Evolutionary conservation across 2,888 invertebrate genomes (phyloP).

Genomic region (Drosophila leonis): DNA sequence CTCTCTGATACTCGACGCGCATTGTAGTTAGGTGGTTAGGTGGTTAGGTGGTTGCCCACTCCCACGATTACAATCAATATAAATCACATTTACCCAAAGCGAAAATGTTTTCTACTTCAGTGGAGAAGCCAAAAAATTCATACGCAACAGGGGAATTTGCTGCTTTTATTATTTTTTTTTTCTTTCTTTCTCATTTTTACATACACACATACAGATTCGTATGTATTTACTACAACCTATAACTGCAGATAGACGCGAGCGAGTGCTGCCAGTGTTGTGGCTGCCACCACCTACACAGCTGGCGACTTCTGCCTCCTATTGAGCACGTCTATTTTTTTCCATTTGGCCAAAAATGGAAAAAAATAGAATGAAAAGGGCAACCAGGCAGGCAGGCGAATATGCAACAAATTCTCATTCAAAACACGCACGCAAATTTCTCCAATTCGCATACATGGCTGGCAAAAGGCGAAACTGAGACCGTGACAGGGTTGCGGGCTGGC

Average conservation of each 20-base stretch:
- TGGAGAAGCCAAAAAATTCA: slow-evolving; percentile 78
- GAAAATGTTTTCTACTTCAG: slow-evolving; percentile 81
- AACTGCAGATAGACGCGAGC: slow-evolving; percentile 43
- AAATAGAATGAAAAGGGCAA: slow-evolving; percentile 43
- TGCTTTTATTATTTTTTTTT: slow-evolving; percentile 11
- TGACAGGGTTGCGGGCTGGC: slow-evolving; percentile 3
- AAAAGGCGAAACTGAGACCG: slow-evolving; percentile 51
- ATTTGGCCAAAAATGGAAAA: slow-evolving; percentile 56
- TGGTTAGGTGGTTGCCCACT: slow-evolving; percentile 64
- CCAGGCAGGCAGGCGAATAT: slow-evolving; percentile 71
- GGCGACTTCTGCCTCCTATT: slow-evolving; percentile 41
- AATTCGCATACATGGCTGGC: slow-evolving; percentile 71
- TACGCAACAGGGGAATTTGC: slow-evolving; percentile 81
- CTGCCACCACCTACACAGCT: slow-evolving; percentile 25
- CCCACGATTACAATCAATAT: slow-evolving; percentile 83
- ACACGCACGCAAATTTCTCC: slow-evolving; percentile 82
- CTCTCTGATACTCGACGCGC: slow-evolving; percentile 40
- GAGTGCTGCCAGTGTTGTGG: background rate
- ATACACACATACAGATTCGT: slow-evolving; percentile 22
- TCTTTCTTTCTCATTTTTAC: background rate
- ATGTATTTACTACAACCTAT: slow-evolving; percentile 42
- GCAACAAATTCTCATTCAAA: slow-evolving; percentile 82
- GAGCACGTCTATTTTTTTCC: slow-evolving; percentile 78
- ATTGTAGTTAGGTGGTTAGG: slow-evolving; percentile 64
- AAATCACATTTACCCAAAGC: slow-evolving; percentile 83